Evolutionary conservation across 2,888 invertebrate species (phyloP).

Genomic region (Gymnoscelis rufifasciata): DNA sequence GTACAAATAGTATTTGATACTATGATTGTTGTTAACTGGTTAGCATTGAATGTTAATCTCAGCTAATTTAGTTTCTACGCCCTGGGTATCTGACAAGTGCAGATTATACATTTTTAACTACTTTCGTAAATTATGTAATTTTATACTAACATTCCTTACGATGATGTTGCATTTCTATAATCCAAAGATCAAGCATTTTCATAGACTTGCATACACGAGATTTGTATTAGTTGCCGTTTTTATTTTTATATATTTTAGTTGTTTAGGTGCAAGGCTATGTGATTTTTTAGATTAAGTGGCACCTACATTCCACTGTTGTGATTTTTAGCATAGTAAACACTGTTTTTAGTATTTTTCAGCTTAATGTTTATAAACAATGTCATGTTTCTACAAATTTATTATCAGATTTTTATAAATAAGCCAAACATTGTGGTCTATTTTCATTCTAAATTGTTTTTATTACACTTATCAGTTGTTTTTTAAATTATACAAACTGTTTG

Average conservation of each 20-base stretch:
- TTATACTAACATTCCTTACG: slow-evolving; percentile 34
- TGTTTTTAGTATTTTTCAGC: slow-evolving; percentile 39
- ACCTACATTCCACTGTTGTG: slow-evolving; percentile 74
- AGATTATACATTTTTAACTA: neutral
- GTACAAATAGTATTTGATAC: slow-evolving; percentile 27
- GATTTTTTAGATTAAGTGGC: slow-evolving; percentile 68
- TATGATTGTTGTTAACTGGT: slow-evolving; percentile 15
- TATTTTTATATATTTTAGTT: slow-evolving; percentile 37
- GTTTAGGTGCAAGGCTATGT: slow-evolving; percentile 61
- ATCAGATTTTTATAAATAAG: slow-evolving; percentile 29
- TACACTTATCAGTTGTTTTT: slow-evolving; percentile 38
- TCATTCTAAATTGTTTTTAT: slow-evolving; percentile 26
- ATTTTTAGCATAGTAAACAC: slow-evolving; percentile 59
- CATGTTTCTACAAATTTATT: slow-evolving; percentile 35
- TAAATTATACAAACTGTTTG: slow-evolving; percentile 37
- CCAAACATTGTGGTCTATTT: slow-evolving; percentile 40
- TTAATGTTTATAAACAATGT: slow-evolving; percentile 30
- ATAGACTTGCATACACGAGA: slow-evolving; percentile 40
- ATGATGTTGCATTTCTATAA: slow-evolving; percentile 49
- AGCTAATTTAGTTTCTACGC: neutral
- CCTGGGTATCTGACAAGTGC: slow-evolving; percentile 4
- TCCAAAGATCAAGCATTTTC: slow-evolving; percentile 59
- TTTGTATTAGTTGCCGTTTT: slow-evolving; percentile 40
- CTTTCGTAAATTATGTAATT: slow-evolving; percentile 12
- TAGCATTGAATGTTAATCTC: slow-evolving; percentile 32